These are phyloP conservation scores for Therioaphis trifolii DNA, from an alignment of 2,888 invertebrate genomes.

Conservation along the genomic window DNA sequence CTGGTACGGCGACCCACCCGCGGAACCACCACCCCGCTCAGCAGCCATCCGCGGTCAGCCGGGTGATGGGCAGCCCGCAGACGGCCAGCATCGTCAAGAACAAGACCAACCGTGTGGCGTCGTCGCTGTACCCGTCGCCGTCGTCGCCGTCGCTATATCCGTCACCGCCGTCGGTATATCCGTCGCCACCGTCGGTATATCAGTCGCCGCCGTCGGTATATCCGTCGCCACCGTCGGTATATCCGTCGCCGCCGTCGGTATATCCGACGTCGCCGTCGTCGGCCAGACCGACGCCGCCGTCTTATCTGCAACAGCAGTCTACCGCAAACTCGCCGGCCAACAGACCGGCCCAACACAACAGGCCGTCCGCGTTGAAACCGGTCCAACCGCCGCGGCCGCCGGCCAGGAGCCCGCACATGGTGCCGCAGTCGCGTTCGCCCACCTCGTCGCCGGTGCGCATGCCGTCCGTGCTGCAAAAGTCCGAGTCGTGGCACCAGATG, in stretches of 20 bases:
- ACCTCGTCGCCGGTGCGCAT: slow-evolving; percentile 64
- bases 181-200: no score
- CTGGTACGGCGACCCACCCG: neutral
- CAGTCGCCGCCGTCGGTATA: neutral
- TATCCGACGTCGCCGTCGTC: neutral
- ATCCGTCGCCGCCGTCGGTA: neutral
- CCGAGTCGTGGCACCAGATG: slow-evolving; percentile 85
- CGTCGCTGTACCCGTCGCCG: neutral
- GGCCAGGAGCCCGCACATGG: slow-evolving; percentile 25
- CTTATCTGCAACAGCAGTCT: neutral
- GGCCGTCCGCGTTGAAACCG: no score
- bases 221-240: neutral
- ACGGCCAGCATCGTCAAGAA: slow-evolving; percentile 55
- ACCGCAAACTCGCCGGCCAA: neutral
- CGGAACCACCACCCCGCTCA: no score
- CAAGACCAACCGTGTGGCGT: neutral
- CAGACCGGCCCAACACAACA: neutral
- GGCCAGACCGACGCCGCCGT: neutral
- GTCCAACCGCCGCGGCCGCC: neutral
- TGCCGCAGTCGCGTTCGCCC: slow-evolving; percentile 63
- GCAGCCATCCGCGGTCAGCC: slow-evolving; percentile 66
- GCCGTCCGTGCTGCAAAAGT: slow-evolving; percentile 73
- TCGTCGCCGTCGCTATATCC: no score
- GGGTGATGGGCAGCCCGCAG: slow-evolving; percentile 74
- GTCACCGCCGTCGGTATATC: neutral